phyloP scores from a whole-genome alignment of 2,113 vertebrate species.

The Amphiprion percula region DNA sequence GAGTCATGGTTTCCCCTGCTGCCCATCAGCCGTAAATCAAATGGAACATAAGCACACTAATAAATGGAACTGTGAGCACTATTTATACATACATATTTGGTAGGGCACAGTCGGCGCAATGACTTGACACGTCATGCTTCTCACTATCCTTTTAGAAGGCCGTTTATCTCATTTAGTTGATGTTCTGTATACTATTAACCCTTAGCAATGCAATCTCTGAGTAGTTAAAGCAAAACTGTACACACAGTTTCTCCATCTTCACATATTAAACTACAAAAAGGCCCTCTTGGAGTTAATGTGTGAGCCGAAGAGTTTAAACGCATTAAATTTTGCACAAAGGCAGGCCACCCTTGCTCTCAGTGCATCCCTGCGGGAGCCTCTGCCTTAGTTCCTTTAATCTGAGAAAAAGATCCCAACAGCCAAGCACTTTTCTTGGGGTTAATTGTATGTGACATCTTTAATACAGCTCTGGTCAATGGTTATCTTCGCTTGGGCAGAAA shows the following conservation, averaged over 20 bases:
- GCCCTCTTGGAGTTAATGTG: constrained; percentile 18
- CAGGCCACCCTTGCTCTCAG: constrained; percentile 49
- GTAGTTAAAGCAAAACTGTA: too few species aligned
- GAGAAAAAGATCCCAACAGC: constrained; percentile 52
- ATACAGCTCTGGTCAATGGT: constrained; percentile 45
- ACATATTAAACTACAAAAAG: constrained; percentile 9
- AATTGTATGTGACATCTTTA: constrained; percentile 74
- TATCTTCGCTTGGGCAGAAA: constrained; percentile 26
- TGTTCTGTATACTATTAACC: constrained; percentile 4
- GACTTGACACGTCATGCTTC: constrained; percentile 29
- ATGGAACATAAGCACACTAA: constrained; percentile 52
- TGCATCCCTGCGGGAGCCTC: constrained; percentile 44
- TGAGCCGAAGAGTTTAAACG: constrained; percentile 48
- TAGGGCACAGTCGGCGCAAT: not conserved
- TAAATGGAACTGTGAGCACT: constrained; percentile 40
- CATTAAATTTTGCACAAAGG: constrained; percentile 52
- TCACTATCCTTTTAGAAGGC: constrained; percentile 1
- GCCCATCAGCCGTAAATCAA: constrained; percentile 65
- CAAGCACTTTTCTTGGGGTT: constrained; percentile 66
- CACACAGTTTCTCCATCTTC: not conserved
- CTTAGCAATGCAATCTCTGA: not conserved
- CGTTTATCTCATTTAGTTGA: constrained; percentile 19
- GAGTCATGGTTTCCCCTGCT: constrained; percentile 33
- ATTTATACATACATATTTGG: constrained; percentile 37
- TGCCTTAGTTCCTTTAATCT: constrained; percentile 55